phyloP scores from a whole-genome alignment of 2,888 invertebrate genomes.

The Daptonema setosum region DNA sequence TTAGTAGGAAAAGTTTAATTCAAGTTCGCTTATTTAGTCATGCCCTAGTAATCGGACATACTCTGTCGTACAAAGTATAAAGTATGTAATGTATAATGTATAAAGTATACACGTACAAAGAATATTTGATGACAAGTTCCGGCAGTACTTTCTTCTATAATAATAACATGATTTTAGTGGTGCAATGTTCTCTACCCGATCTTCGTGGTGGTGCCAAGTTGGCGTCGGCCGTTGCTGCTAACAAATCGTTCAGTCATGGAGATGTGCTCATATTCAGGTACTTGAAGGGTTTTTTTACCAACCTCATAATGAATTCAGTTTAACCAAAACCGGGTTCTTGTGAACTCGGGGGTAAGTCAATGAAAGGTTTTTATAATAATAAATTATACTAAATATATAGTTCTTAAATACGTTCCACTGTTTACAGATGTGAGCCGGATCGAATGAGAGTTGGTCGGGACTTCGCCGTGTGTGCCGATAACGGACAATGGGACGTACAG shows the following conservation, averaged over 20 bases:
- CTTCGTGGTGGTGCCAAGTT: constrained; percentile 1
- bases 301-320: too few relatives aligned
- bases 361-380: too few relatives aligned
- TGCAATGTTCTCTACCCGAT: constrained; percentile 5
- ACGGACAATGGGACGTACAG: constrained; percentile 59
- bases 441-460: constrained; percentile 71
- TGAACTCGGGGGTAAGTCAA: too few relatives aligned
- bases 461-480: constrained; percentile 68
- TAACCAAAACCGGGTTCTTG: too few relatives aligned
- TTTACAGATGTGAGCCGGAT: constrained; percentile 62
- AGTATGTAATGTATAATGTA: too few relatives aligned
- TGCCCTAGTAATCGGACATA: too few relatives aligned
- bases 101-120: neutral
- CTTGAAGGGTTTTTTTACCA: too few relatives aligned
- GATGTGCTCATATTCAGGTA: constrained; percentile 66
- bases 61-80: too few relatives aligned
- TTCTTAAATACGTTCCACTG: too few relatives aligned
- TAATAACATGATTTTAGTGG: constrained; percentile 2
- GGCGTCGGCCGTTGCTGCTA: constrained; percentile 19
- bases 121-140: neutral
- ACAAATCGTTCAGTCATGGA: constrained; percentile 47
- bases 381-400: too few relatives aligned
- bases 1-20: too few relatives aligned
- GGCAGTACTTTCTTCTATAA: neutral
- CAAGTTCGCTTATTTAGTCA: too few relatives aligned